Evolutionary conservation across 2,888 invertebrate species (phyloP).

Genomic region (Falcaria lacertinaria): DNA sequence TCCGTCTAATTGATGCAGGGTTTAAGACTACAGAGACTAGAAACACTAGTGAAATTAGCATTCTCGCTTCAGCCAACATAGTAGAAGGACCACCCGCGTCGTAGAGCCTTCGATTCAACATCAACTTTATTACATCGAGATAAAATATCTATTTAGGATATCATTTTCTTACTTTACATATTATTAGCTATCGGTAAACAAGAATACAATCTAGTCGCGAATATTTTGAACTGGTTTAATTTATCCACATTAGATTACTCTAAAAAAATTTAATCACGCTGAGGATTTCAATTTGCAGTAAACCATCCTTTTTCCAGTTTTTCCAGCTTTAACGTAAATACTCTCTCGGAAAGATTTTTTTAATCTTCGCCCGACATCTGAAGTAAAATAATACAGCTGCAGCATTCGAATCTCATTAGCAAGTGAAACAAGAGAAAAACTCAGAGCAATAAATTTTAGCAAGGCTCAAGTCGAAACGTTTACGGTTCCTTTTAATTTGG

Average conservation of each 20-base stretch:
- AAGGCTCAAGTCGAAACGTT: constrained; percentile 74
- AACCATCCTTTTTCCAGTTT: constrained; percentile 32
- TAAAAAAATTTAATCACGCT: no score
- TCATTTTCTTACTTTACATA: constrained; percentile 38
- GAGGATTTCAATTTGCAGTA: constrained; percentile 41
- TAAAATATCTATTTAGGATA: constrained; percentile 52
- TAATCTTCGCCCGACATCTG: constrained; percentile 53
- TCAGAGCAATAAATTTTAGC: constrained; percentile 75
- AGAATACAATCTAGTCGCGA: constrained; percentile 57
- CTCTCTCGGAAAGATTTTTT: constrained; percentile 42
- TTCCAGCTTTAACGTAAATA: constrained; percentile 32
- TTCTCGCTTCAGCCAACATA: constrained; percentile 66
- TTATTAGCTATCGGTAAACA: constrained; percentile 57
- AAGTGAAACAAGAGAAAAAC: constrained; percentile 71
- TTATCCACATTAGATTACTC: no score
- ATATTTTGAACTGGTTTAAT: no score
- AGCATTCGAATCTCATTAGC: constrained; percentile 77
- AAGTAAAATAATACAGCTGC: constrained; percentile 68
- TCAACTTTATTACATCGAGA: constrained; percentile 62
- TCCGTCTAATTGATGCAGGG: constrained; percentile 43
- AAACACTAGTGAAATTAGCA: constrained; percentile 72
- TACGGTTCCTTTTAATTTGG: constrained; percentile 79
- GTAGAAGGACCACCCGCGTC: constrained; percentile 76
- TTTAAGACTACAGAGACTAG: constrained; percentile 54
- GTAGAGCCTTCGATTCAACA: constrained; percentile 52